These are phyloP conservation scores for Pseudopipra pipra DNA, from an alignment of 2,113 vertebrate genomes.

Conservation along the genomic window DNA sequence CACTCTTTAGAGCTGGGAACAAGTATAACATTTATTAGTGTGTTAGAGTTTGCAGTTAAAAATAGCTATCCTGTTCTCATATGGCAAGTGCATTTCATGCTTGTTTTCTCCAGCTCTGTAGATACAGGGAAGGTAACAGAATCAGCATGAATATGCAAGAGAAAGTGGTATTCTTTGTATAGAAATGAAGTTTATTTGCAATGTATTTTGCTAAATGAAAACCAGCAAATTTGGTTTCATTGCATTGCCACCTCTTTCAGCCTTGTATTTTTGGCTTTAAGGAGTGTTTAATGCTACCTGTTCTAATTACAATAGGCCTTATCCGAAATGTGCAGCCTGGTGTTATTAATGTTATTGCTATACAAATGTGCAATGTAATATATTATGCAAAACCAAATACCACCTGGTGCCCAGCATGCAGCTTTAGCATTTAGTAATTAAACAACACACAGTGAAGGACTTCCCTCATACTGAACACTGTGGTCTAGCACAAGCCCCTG, in stretches of 20 bases:
- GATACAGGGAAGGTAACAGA: background rate
- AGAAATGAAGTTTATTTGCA: background rate
- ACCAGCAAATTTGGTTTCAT: background rate
- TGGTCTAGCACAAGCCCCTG: background rate
- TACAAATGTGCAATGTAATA: background rate
- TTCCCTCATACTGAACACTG: background rate
- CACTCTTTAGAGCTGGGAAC: constrained; percentile 31
- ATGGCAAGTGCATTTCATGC: background rate
- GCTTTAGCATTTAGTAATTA: background rate
- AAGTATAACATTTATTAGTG: constrained; percentile 46
- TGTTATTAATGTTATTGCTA: background rate
- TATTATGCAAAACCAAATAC: background rate
- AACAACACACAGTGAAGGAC: background rate
- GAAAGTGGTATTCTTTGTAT: background rate
- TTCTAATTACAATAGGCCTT: background rate
- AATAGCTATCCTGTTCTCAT: constrained; percentile 41
- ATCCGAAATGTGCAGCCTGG: background rate
- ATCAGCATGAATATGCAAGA: background rate
- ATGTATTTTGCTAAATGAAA: background rate
- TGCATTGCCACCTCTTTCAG: background rate
- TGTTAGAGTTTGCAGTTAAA: constrained; percentile 28
- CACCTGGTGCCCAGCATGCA: background rate
- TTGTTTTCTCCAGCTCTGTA: background rate
- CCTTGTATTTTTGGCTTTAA: background rate
- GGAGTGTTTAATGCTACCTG: accelerated